Percentiles rank a stretch among this genome's conserved stretches.
These are phyloP conservation scores for Staurois parvus DNA, from an alignment of 2,797 vertebrate genomes.

Conservation along the genomic window DNA sequence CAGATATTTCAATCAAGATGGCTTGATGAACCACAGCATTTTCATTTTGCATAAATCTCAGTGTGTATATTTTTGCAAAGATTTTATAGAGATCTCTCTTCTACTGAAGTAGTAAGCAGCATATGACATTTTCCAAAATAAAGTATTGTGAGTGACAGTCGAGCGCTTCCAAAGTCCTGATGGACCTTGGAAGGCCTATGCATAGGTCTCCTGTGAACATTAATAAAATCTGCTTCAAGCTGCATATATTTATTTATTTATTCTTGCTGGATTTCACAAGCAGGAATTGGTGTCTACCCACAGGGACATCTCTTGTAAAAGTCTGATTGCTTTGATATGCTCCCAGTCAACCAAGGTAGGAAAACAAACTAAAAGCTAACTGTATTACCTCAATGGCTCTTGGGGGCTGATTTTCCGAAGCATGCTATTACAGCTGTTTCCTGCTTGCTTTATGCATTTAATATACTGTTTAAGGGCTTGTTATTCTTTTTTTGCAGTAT, in stretches of 20 bases:
- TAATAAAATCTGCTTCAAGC: conserved; percentile 36
- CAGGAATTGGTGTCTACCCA: background rate
- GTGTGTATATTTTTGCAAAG: background rate
- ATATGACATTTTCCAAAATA: background rate
- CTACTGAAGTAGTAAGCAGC: no score
- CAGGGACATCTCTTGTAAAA: conserved; percentile 20
- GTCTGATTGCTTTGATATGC: conserved; percentile 28
- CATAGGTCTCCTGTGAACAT: background rate
- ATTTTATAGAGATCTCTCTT: no score
- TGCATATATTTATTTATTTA: conserved; percentile 18
- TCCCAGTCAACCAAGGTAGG: conserved; percentile 7
- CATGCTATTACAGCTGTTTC: conserved; percentile 6
- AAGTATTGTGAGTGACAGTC: no score
- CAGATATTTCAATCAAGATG: background rate
- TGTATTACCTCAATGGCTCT: background rate
- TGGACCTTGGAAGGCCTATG: background rate
- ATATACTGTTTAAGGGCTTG: no score
- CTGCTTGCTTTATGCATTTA: background rate
- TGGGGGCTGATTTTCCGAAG: background rate
- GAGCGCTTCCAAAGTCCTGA: background rate
- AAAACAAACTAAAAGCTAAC: conserved; percentile 24
- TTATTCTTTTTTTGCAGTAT: conserved; percentile 55
- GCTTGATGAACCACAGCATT: background rate
- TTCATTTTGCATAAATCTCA: background rate
- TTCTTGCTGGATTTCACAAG: conserved; percentile 12